Base-by-base conservation (phyloP, 2,113 vertebrate genomes). In the Empidonax traillii region DNA sequence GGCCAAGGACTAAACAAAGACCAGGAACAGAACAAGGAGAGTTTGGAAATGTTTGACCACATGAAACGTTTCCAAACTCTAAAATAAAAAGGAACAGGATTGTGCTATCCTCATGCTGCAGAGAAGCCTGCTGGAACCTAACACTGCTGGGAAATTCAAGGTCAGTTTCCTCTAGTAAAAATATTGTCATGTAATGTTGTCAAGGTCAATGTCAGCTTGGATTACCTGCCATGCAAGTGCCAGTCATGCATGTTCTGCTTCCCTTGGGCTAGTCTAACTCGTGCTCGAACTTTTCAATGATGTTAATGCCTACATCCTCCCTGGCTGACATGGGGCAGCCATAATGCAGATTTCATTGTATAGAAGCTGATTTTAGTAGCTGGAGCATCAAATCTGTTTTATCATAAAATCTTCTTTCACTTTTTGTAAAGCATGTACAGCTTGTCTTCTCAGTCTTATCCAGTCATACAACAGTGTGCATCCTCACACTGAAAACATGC, bases 171-270 rank as follows among this genome's bases (percentile, higher is more conserved):
- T 62, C 62, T n/a, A 61, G 37, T 47, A 67, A 83, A 76, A 85
- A 74, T 80, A 79, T 67, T 80, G 63, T 55, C 81, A 27, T 51
- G 46, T 67, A 67, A 77, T 43, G 24, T 52, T 89, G 86, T 89
- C 93, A 94, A 95, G 91, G 91, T 95, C 96, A 85, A 56, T 95
- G 89, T 94, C 96, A 95, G 75, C 67, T 96, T 94, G 47, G 78
- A 94, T 95, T 88, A 83, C 96, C 95, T 95, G 91, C 87, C 87
- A 74, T 65, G 46, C 43, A 77, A 94, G 67, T 86, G 85, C 67
- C 89, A 95, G 71, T 87, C 89, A 93, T 88, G 91, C 91, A 83
- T 94, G 81, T 55, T 80, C 56, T 67, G 33, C 43, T 87, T 93
- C 87, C 96, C 87, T 71, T 92, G 84, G 89, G 96, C 89, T 63